phyloP scores from a whole-genome alignment of 2,888 invertebrate species.

The Chymomyza procnemis region DNA sequence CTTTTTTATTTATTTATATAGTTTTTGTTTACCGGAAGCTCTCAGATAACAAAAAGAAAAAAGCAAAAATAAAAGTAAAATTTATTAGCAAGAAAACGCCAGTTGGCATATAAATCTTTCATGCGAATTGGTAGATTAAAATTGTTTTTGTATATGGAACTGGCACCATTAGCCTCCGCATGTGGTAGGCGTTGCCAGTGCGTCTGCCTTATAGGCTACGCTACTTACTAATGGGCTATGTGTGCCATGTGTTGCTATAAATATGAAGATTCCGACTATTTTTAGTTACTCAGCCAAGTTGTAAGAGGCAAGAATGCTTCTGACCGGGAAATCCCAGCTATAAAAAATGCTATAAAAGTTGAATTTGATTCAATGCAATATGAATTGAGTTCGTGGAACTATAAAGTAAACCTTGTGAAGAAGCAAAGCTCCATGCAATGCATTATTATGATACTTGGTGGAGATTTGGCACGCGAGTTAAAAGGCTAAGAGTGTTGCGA shows the following conservation, averaged over 20 bases:
- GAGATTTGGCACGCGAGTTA: too few relatives aligned
- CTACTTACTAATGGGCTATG: conserved; percentile 2
- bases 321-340: background rate
- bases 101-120: conserved; percentile 46
- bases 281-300: conserved; percentile 15
- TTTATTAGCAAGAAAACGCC: background rate
- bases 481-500: too few relatives aligned
- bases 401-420: too few relatives aligned
- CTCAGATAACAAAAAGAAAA: conserved; percentile 16
- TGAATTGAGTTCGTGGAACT: too few relatives aligned
- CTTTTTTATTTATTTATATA: conserved; percentile 34
- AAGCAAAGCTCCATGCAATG: too few relatives aligned
- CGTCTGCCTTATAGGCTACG: background rate
- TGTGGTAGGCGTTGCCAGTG: background rate
- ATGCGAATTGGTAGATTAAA: conserved; percentile 33
- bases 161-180: background rate
- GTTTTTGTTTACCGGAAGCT: conserved; percentile 24
- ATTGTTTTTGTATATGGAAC: conserved; percentile 28
- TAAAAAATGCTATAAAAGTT: background rate
- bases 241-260: conserved; percentile 42
- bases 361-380: too few relatives aligned
- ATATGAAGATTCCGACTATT: conserved; percentile 33
- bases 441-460: too few relatives aligned
- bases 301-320: background rate
- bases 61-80: background rate